Evolutionary conservation across 35 echinoderm and acorn worm species (phyloP), one percentile per base, ranked within the genome.

Genomic region (Amphiura filiformis): DNA sequence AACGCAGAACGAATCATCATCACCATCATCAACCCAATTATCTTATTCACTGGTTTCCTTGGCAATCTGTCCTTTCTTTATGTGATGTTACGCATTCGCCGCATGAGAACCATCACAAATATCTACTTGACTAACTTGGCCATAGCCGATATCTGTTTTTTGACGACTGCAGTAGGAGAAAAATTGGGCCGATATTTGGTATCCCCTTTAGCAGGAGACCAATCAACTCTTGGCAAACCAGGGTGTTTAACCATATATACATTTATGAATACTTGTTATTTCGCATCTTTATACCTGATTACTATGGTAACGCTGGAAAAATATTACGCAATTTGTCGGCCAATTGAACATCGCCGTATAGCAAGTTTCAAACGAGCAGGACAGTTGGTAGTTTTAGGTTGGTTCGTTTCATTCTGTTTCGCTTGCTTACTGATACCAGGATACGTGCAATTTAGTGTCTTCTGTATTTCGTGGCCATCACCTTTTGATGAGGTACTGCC

Each of bases 81-180:
- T 84, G 91, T 97, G 15, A 86, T 97, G 13, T 57, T 37, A 38
- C 83, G 91, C 26, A 39, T 93, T 3, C 84, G 40, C 33, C 75
- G 87, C 36, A 97, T 97, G 95, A 65, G 92, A 35, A 97, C 95
- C 1, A 88, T 93, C 15, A 97, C 95, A 5, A 97, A 97, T 41
- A 70, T 80, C 14, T 97, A 97, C 82, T 79, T 97, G 84, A 86
- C 82, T 38, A 97, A 93, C 81, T 65, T 97, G 28, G 95, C 95
- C 32, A 36, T 88, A 30, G 80, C 91, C 17, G 95, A 97, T 64
- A 88, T 86, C 34, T 38, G 70, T 37, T 97, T 93, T 75, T 57
- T 97, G 1, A 40, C 76, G 23, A 65, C 90, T 13, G 89, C 41
- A 47, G 41, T 47, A 9, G 5, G 41, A 17, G 41, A 9, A 4